phyloP scores from a whole-genome alignment of 2,113 vertebrate species.

The Crotalus horridus region DNA sequence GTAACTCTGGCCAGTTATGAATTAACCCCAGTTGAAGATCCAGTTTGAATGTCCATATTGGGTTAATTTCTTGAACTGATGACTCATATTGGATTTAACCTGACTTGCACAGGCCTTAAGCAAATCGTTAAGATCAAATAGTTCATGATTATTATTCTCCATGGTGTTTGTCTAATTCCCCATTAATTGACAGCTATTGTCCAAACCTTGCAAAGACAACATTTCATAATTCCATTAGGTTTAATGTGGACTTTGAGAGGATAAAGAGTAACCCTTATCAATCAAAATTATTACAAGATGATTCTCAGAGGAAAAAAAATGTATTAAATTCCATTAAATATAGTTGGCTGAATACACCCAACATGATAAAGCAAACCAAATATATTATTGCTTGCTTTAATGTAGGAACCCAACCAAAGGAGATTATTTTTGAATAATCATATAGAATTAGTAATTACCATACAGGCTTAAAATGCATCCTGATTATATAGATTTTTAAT shows the following conservation, averaged over 20 bases:
- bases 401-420: neutral
- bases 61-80: neutral
- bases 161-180: neutral
- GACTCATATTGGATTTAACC: neutral
- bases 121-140: neutral
- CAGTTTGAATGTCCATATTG: neutral
- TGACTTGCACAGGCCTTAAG: neutral
- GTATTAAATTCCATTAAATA: neutral
- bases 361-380: neutral
- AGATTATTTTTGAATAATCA: neutral
- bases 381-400: neutral
- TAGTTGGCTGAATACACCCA: neutral
- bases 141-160: neutral
- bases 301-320: neutral
- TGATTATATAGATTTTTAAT: neutral
- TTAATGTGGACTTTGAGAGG: neutral
- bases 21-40: neutral
- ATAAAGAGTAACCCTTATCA: neutral
- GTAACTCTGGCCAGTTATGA: neutral
- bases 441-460: neutral
- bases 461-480: neutral
- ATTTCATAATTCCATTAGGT: neutral
- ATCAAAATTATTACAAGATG: neutral
- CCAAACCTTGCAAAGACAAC: neutral
- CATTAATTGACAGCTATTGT: neutral